phyloP scores from a whole-genome alignment of 1,140 invertebrate species.

The Drosophila parabipectinata region DNA sequence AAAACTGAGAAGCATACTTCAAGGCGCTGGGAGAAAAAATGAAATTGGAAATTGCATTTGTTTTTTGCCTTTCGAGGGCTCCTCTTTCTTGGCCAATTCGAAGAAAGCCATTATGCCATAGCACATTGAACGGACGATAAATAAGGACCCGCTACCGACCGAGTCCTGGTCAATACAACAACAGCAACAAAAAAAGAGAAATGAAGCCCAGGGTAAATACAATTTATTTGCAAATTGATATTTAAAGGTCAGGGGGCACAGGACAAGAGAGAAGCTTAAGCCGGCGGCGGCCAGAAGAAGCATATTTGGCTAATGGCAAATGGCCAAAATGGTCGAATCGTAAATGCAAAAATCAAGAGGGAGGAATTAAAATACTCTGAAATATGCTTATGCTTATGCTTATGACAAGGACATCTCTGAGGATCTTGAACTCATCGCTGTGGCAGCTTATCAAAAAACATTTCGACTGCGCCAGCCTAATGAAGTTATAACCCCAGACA shows the following conservation, averaged over 20 bases:
- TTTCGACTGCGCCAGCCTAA: slow-evolving; percentile 50
- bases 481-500: slow-evolving; percentile 66
- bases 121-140: slow-evolving; percentile 72
- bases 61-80: slow-evolving; percentile 30
- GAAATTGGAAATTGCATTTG: slow-evolving; percentile 64
- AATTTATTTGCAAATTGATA: slow-evolving; percentile 82
- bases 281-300: slow-evolving; percentile 20
- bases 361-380: slow-evolving; percentile 65
- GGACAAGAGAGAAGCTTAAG: slow-evolving; percentile 4
- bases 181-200: slow-evolving; percentile 33
- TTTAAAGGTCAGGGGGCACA: slow-evolving; percentile 66
- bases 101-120: slow-evolving; percentile 73
- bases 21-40: slow-evolving; percentile 49
- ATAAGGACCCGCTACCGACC: slow-evolving; percentile 24
- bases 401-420: slow-evolving; percentile 11
- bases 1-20: slow-evolving; percentile 72
- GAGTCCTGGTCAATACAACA: slow-evolving; percentile 1
- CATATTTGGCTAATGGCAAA: slow-evolving; percentile 41
- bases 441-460: slow-evolving; percentile 52
- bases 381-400: slow-evolving; percentile 30
- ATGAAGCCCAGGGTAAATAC: slow-evolving; percentile 47
- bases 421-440: slow-evolving; percentile 30
- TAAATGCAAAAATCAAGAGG: slow-evolving; percentile 44
- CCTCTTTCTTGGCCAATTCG: slow-evolving; percentile 59
- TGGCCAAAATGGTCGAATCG: slow-evolving; percentile 43